Evolutionary conservation across 2,888 invertebrate genomes (phyloP).

Genomic region (Caenorhabditis sp.): DNA sequence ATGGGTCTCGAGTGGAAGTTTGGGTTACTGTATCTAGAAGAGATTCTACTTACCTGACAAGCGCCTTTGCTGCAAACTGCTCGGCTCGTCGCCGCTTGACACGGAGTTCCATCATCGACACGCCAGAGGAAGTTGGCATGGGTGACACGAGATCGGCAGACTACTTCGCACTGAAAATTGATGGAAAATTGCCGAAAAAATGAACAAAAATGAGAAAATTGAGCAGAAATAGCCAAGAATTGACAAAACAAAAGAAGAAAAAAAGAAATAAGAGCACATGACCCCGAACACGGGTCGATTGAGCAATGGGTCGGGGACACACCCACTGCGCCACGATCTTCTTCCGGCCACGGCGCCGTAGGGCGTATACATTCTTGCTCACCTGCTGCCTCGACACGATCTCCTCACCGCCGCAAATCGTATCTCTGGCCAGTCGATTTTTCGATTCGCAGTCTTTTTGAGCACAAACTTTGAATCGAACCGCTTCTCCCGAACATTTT

Average conservation of each 20-base stretch:
- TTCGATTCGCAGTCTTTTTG: conserved; percentile 68
- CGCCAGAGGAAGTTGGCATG: conserved; percentile 70
- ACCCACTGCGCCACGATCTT: too few species aligned
- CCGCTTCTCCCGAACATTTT: conserved; percentile 73
- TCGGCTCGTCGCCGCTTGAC: conserved; percentile 70
- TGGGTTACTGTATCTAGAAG: too few species aligned
- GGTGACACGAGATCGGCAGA: conserved; percentile 69
- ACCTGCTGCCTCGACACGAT: conserved; percentile 70
- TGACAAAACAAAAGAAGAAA: too few species aligned
- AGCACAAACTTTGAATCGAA: conserved; percentile 73
- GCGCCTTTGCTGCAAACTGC: conserved; percentile 71
- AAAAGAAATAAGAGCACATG: too few species aligned
- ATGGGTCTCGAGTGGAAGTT: too few species aligned
- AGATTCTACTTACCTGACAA: conserved; percentile 64
- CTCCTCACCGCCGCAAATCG: conserved; percentile 70
- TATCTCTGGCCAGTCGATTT: conserved; percentile 64
- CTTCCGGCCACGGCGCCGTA: too few species aligned
- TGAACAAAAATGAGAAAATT: too few species aligned
- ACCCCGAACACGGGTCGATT: too few species aligned
- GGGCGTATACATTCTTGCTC: too few species aligned
- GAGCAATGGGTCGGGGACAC: too few species aligned
- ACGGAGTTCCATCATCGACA: conserved; percentile 71
- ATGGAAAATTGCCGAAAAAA: too few species aligned
- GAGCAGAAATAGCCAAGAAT: too few species aligned
- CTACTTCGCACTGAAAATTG: conserved; percentile 73